Evolutionary conservation across 1,140 invertebrate genomes (phyloP).

Genomic region (Pteromalus puparum): DNA sequence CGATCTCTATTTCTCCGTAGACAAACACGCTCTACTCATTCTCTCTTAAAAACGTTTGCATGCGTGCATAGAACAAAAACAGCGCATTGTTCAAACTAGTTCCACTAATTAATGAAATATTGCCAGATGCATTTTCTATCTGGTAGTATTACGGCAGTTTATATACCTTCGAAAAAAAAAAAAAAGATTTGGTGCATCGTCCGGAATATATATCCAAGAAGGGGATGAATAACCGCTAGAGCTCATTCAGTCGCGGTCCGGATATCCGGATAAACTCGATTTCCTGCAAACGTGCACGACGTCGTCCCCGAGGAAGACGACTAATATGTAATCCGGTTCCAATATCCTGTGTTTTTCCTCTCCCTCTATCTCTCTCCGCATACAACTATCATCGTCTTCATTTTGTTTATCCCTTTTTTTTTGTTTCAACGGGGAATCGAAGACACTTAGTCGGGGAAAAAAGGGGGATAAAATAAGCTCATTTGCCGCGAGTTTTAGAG

Average conservation of each 20-base stretch:
- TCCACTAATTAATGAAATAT: too few species aligned
- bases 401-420: too few species aligned
- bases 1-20: conserved; percentile 39
- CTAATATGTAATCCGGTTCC: conserved; percentile 66
- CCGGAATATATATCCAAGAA: neutral
- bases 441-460: neutral
- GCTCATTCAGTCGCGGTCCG: neutral
- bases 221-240: neutral
- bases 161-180: neutral
- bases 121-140: neutral
- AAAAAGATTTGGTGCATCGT: neutral
- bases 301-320: conserved; percentile 44
- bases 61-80: too few species aligned
- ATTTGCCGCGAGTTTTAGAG: neutral
- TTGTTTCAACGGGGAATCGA: neutral
- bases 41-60: too few species aligned
- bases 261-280: conserved; percentile 59
- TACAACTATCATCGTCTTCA: conserved; percentile 21
- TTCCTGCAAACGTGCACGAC: conserved; percentile 56
- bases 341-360: conserved; percentile 60
- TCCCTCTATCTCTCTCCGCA: neutral
- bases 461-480: neutral
- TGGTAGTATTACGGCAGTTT: neutral
- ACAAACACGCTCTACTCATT: neutral
- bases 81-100: neutral